These are phyloP conservation scores for Harpalus rufipes DNA, from an alignment of 2,888 invertebrate species.

Conservation along the genomic window DNA sequence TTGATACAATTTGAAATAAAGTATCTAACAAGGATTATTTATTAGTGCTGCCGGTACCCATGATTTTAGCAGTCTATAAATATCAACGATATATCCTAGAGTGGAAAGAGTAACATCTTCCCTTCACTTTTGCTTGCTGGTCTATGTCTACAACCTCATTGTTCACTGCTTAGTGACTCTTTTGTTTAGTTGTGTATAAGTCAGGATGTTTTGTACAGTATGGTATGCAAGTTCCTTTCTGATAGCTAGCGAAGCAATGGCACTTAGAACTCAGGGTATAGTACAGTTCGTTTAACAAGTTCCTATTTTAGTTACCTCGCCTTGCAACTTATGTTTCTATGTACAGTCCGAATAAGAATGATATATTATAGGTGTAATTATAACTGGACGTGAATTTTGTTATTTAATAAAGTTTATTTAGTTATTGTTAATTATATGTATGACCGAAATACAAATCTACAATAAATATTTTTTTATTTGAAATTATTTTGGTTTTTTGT, in stretches of 20 bases:
- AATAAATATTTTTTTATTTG: conserved; percentile 64
- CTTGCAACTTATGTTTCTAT: conserved; percentile 20
- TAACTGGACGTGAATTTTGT: conserved; percentile 38
- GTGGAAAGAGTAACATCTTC: too few relatives aligned
- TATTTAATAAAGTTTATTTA: conserved; percentile 60
- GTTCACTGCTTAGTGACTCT: too few relatives aligned
- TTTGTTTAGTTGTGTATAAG: conserved; percentile 62
- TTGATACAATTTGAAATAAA: too few relatives aligned
- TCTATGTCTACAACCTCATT: too few relatives aligned
- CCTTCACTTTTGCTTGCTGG: too few relatives aligned
- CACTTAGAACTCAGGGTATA: conserved; percentile 63
- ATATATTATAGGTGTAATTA: too few relatives aligned
- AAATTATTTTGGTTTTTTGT: conserved; percentile 57
- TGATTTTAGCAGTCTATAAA: too few relatives aligned
- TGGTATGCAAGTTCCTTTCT: conserved; percentile 77
- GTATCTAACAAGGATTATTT: too few relatives aligned
- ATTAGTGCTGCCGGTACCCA: too few relatives aligned
- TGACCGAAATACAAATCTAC: conserved; percentile 61
- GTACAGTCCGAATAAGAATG: conserved; percentile 9
- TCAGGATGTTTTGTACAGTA: conserved; percentile 72
- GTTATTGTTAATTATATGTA: conserved; percentile 65
- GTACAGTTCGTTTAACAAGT: conserved; percentile 45
- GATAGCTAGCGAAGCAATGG: conserved; percentile 61
- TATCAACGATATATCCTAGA: too few relatives aligned
- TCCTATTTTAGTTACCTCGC: conserved; percentile 65